phyloP scores from a whole-genome alignment of 1,140 invertebrate species.

The Glossosoma conforme region DNA sequence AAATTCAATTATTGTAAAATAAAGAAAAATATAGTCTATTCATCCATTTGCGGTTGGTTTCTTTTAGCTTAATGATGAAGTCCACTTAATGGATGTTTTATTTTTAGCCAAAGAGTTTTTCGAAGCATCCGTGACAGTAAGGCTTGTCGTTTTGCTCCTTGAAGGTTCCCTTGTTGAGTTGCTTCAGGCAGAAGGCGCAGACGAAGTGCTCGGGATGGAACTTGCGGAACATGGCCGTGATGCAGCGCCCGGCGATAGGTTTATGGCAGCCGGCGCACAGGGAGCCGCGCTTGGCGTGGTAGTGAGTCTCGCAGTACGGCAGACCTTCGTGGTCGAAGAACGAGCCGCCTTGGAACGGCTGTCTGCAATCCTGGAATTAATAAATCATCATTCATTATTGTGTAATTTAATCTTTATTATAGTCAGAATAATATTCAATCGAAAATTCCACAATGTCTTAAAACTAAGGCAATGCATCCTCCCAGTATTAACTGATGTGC shows the following conservation, averaged over 20 bases:
- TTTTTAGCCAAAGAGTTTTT: conserved; percentile 89
- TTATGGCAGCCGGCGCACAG: conserved; percentile 96
- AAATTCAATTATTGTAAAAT: too few species aligned
- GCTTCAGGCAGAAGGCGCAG: conserved; percentile 95
- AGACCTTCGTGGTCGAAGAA: conserved; percentile 95
- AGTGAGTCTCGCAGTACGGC: conserved; percentile 97
- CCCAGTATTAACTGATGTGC: too few species aligned
- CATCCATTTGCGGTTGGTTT: too few species aligned
- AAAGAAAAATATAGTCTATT: too few species aligned
- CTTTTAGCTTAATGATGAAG: too few species aligned
- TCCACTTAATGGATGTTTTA: too few species aligned
- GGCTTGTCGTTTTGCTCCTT: conserved; percentile 98
- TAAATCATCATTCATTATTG: too few species aligned
- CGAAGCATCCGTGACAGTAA: conserved; percentile 96
- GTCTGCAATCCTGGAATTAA: conserved; percentile 76
- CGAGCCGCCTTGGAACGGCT: conserved; percentile 87
- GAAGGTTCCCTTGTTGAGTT: conserved; percentile 96
- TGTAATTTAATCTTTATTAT: too few species aligned
- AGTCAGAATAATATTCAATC: neutral
- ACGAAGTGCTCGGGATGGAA: conserved; percentile 99
- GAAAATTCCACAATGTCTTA: too few species aligned
- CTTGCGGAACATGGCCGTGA: conserved; percentile 98
- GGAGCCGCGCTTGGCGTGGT: conserved; percentile 93
- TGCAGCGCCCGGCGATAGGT: conserved; percentile 94
- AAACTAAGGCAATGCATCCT: too few species aligned